Base-by-base conservation (phyloP, 2,113 vertebrate genomes). In the Monopterus albus region DNA sequence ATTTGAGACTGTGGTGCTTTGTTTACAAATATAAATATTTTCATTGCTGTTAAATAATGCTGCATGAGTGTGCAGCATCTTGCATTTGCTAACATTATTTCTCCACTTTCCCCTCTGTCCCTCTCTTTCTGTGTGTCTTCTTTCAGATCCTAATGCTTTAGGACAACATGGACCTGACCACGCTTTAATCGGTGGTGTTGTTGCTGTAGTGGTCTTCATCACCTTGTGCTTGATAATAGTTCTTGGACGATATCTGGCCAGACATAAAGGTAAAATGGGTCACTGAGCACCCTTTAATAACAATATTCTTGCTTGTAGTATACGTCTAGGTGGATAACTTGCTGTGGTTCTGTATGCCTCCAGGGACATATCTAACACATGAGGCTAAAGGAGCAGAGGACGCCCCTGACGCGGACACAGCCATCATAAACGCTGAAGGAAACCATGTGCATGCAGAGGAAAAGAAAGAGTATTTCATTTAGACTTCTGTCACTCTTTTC, bases 401-500 rank as follows among this genome's bases (percentile, higher is more conserved):
- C 73, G 96, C 98, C 75, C 98, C 97, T 4, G 98, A 99, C 69
- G 98, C 97, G 20, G 97, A 98, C 93, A 99, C 98, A 72, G 97
- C 97, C 89, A 98, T 99, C 94, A 98, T 98, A 94, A 98, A 98
- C 84, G 97, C 97, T 64, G 96, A 98, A 91, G 98, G 98, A 89
- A 98, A 97, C 92, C 96, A 98, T 91, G 95, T 96, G 92, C 97
- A 99, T 62, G 96, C 97, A 74, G 98, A 99, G 88, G 98, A 99
- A 91, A 99, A 99, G 94, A 99, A 99, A 87, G 98, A 99, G 91
- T 99, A 99, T 92, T 99, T 98, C 94, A 99, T 99, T 95, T 99
- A 98, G 94, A 87, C 84, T 91, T 88, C 89, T 74, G 36, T 74
- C 43, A 42, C 67, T 69, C 64, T 62, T 49, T 58, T 47, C 36